phyloP scores from a whole-genome alignment of 2,888 invertebrate species.

The Automeris io region DNA sequence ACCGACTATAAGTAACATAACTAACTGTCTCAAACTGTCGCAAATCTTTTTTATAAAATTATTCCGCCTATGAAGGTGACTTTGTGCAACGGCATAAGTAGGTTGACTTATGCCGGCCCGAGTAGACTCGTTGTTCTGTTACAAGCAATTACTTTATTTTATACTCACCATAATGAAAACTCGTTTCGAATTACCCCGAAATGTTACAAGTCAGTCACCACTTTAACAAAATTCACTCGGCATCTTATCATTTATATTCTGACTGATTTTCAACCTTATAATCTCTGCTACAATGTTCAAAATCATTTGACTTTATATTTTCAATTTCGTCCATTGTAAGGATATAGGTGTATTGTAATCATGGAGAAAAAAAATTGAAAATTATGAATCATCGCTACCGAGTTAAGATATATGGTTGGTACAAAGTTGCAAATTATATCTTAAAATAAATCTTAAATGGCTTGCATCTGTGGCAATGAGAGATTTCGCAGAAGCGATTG shows the following conservation, averaged over 20 bases:
- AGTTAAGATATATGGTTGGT: slow-evolving; percentile 10
- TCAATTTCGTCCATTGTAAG: neutral
- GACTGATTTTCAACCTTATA: slow-evolving; percentile 13
- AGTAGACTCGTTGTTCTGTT: too few relatives aligned
- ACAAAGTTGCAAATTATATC: slow-evolving; percentile 14
- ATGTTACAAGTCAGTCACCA: too few relatives aligned
- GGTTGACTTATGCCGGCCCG: too few relatives aligned
- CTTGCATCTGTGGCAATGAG: slow-evolving; percentile 7
- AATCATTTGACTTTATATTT: neutral
- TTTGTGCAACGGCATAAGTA: too few relatives aligned
- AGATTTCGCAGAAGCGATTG: too few relatives aligned
- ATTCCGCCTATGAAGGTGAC: too few relatives aligned
- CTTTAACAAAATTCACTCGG: slow-evolving; percentile 17
- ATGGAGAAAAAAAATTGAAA: slow-evolving; percentile 13
- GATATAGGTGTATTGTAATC: slow-evolving; percentile 13
- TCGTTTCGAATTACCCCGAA: too few relatives aligned
- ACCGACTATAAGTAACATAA: too few relatives aligned
- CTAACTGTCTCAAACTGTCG: too few relatives aligned
- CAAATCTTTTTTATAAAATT: too few relatives aligned
- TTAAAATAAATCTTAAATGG: slow-evolving; percentile 11
- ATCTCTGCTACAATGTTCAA: neutral
- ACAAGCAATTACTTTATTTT: too few relatives aligned
- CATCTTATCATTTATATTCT: slow-evolving; percentile 4
- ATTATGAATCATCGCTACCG: slow-evolving; percentile 24
- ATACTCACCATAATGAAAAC: too few relatives aligned